Percentiles rank a stretch among this genome's conserved stretches.
Evolutionary conservation across 2,888 invertebrate genomes (phyloP).

Genomic region (Automeris io): DNA sequence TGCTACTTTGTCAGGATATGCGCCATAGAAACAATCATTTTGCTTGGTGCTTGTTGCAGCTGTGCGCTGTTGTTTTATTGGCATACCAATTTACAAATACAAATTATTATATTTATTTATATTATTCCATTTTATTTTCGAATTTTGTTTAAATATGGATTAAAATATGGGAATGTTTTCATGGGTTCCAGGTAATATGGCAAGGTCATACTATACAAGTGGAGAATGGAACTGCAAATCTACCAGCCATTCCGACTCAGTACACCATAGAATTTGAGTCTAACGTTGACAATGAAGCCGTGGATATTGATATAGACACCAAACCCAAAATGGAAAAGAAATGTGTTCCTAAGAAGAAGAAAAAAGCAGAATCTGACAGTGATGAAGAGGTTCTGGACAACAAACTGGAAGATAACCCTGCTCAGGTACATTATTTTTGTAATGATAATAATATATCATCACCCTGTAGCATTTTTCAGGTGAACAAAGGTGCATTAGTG

Average conservation of each 20-base stretch:
- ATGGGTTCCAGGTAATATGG: conserved; percentile 77
- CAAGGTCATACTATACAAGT: conserved; percentile 81
- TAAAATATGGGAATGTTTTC: conserved; percentile 1
- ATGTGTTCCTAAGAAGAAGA: conserved; percentile 61
- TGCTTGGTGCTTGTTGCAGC: no score
- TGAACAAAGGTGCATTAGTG: no score
- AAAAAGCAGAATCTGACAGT: conserved; percentile 64
- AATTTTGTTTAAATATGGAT: neutral
- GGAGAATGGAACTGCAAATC: conserved; percentile 65
- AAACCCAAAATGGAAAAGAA: conserved; percentile 70
- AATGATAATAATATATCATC: conserved; percentile 7
- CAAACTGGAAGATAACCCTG: conserved; percentile 82
- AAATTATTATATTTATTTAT: no score
- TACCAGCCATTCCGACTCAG: conserved; percentile 48
- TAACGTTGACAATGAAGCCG: conserved; percentile 47
- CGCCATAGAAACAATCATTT: no score
- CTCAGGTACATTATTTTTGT: conserved; percentile 45
- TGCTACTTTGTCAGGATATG: no score
- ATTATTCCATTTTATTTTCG: no score
- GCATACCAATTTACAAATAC: no score
- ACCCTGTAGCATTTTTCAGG: no score
- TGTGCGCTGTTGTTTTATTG: no score
- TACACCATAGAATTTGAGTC: conserved; percentile 61
- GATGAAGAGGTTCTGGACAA: conserved; percentile 78
- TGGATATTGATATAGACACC: conserved; percentile 60